phyloP scores from a whole-genome alignment of 2,113 vertebrate genomes.

The Sterrhoptilus dennistouni region DNA sequence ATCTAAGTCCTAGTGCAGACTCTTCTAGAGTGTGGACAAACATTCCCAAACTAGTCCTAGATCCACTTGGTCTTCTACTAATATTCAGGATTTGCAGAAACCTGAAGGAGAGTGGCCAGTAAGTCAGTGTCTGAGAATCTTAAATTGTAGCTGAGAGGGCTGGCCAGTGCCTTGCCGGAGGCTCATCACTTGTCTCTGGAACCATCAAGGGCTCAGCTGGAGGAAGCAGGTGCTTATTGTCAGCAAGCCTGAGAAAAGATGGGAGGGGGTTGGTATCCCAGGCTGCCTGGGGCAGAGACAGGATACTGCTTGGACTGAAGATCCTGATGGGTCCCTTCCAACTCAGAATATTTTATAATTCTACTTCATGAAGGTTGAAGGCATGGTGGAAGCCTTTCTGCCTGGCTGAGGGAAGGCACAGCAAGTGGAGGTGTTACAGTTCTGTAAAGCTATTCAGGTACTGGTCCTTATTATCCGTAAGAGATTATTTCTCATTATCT shows the following conservation, averaged over 20 bases:
- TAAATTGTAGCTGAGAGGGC: not conserved
- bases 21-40: not conserved
- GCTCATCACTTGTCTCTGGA: not conserved
- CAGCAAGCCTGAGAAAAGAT: not conserved
- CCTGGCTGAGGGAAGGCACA: not conserved
- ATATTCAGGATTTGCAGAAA: not conserved
- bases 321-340: not conserved
- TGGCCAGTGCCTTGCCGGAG: not conserved
- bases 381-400: not conserved
- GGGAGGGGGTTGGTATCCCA: not conserved
- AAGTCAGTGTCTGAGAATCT: not conserved
- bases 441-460: not conserved
- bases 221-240: not conserved
- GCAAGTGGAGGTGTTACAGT: not conserved
- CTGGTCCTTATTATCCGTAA: not conserved
- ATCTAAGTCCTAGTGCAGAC: not conserved
- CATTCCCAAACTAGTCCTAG: not conserved
- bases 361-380: not conserved
- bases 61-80: not conserved
- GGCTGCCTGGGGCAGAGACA: not conserved
- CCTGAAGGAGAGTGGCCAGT: not conserved
- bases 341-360: not conserved
- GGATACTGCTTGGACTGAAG: fast-evolving
- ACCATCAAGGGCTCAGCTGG: not conserved
- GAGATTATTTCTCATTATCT: not conserved